Percentiles rank a stretch among this genome's conserved stretches.
Conservation (phyloP, 2,888 invertebrate species). For the Aspidiotus rigidus region DNA sequence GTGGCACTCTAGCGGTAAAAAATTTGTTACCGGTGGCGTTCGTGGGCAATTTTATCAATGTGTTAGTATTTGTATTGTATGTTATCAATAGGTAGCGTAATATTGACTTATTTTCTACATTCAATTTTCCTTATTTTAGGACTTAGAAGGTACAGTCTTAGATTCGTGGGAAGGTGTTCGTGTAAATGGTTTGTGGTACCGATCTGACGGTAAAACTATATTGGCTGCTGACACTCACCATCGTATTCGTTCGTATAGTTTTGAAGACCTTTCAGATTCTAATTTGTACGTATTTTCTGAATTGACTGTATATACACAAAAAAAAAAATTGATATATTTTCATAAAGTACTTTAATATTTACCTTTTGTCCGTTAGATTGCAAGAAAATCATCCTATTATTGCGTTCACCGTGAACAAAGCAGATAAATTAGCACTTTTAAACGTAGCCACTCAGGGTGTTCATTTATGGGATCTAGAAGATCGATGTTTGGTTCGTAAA, state of each 20-base stretch:
- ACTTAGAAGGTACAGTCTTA: slow-evolving; percentile 77
- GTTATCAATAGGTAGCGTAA: too few species aligned
- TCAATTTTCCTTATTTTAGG: slow-evolving; percentile 44
- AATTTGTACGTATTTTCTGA: slow-evolving; percentile 53
- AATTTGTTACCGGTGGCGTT: slow-evolving; percentile 90
- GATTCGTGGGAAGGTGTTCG: slow-evolving; percentile 97
- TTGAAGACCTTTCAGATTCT: slow-evolving; percentile 70
- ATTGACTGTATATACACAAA: too few species aligned
- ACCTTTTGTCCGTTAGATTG: slow-evolving; percentile 50
- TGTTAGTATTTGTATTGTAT: slow-evolving; percentile 43
- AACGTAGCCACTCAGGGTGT: slow-evolving; percentile 95
- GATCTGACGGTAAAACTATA: slow-evolving; percentile 80
- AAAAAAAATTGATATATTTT: too few species aligned
- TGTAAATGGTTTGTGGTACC: slow-evolving; percentile 85
- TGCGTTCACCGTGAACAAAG: slow-evolving; percentile 87
- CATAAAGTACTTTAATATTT: background rate
- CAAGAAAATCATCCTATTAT: slow-evolving; percentile 95
- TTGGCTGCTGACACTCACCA: slow-evolving; percentile 95
- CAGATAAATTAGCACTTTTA: slow-evolving; percentile 77
- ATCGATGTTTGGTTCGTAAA: slow-evolving; percentile 77
- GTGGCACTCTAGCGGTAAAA: slow-evolving; percentile 81
- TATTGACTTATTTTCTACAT: too few species aligned
- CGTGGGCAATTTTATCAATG: slow-evolving; percentile 95
- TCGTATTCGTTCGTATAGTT: slow-evolving; percentile 85
- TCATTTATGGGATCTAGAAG: slow-evolving; percentile 92